Evolutionary conservation across 1,140 invertebrate genomes (phyloP), one percentile per base, ranked within the genome.

Genomic region (Diploscapter pachys): DNA sequence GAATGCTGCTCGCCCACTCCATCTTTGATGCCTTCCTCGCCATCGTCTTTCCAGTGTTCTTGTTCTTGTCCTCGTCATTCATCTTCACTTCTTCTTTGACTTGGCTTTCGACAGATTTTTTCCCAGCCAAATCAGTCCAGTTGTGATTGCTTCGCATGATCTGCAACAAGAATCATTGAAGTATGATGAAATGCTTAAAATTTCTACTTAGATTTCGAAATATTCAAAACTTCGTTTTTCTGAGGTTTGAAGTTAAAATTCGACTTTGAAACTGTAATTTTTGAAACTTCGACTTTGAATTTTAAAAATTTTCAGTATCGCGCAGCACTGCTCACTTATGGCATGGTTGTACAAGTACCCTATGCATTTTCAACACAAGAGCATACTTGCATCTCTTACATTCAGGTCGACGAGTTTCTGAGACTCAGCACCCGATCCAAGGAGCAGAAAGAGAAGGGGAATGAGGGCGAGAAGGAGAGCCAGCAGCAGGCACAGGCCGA

Each of bases 381-480:
- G 13, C 13, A 13, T 11, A 9, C 9, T 59, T 59, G 57, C 57
- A 13, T 13, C 2, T 59, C 9, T 59, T 11, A 59, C 9, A 59
- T 59, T 59, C 9, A 53, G n/a, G 8, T 68, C 66, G 48, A n/a
- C 48, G 51, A 51, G 5, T 5, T 6, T 52, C 52, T 52, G 56
- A 54, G 56, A 52, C 66, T n/a, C 52, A 54, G 66, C 11, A 52
- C 57, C 6, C 5, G 66, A 6, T 54, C 8, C 51, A 54, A 52
- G 53, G 51, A 68, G 51, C 48, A 68, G 52, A 48, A 68, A 68
- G 51, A 68, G 13, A 55, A 55, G 52, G 8, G 66, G 66, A 48
- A 68, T 68, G 48, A 68, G 9, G 6, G 66, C 66, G 48, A 68
- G 66, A 54, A 68, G 66, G 48, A 68, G 66, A 50, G 66, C 66